Percentiles rank a stretch among this genome's conserved stretches.
Conservation (phyloP, 2,888 invertebrate species). For the Fabriciana adippe region DNA sequence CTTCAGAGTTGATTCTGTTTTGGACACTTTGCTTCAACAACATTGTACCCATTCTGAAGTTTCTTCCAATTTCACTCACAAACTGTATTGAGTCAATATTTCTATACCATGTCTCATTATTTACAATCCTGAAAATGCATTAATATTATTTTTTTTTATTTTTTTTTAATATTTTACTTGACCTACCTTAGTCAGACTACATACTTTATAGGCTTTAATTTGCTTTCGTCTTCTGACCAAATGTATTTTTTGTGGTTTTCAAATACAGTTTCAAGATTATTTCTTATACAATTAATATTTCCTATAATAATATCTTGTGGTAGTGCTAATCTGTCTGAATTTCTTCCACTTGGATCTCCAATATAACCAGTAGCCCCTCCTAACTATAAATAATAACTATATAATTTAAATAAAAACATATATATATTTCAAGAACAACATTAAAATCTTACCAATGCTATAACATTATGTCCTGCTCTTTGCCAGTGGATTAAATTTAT, state of each 20-base stretch:
- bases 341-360: conserved; percentile 97
- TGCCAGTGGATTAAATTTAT: conserved; percentile 96
- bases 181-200: conserved; percentile 6
- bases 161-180: neutral
- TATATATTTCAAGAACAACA: neutral
- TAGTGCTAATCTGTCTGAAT: conserved; percentile 87
- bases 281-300: conserved; percentile 86
- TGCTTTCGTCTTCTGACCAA: conserved; percentile 82
- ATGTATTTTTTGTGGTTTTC: conserved; percentile 91
- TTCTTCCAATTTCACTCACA: conserved; percentile 89
- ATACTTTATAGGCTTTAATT: conserved; percentile 82
- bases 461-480: conserved; percentile 92
- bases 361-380: conserved; percentile 97
- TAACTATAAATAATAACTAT: conserved; percentile 77
- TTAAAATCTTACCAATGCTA: conserved; percentile 87
- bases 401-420: neutral
- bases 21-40: conserved; percentile 90
- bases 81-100: conserved; percentile 89
- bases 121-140: conserved; percentile 85
- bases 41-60: conserved; percentile 95
- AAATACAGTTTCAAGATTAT: conserved; percentile 89
- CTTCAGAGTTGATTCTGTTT: conserved; percentile 86
- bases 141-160: neutral
- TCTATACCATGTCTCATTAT: conserved; percentile 95
- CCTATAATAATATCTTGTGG: conserved; percentile 81